phyloP scores from a whole-genome alignment of 2,797 vertebrate species.

The Ficedula albicollis region DNA sequence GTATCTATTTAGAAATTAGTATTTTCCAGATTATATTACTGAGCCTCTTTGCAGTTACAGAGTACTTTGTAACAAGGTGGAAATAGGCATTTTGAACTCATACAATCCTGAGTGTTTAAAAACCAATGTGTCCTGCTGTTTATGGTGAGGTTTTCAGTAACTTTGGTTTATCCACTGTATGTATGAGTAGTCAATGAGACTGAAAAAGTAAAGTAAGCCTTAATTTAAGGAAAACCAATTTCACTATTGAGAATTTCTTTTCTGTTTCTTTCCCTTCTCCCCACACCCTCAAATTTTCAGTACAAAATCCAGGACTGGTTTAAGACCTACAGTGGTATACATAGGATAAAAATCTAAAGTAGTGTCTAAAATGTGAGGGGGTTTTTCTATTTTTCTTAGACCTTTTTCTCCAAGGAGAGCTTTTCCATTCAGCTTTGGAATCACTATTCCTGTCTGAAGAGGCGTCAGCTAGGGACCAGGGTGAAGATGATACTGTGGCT shows the following conservation, averaged over 20 bases:
- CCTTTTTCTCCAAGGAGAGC: slow-evolving; percentile 87
- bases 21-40: neutral
- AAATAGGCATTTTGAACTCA: neutral
- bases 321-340: neutral
- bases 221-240: neutral
- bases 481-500: slow-evolving; percentile 36
- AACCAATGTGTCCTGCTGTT: neutral
- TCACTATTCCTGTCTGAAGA: slow-evolving; percentile 72
- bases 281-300: neutral
- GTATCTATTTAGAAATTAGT: neutral
- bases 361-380: neutral
- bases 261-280: neutral
- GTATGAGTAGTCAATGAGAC: neutral
- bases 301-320: neutral
- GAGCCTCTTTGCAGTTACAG: neutral
- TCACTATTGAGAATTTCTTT: neutral
- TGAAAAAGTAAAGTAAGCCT: neutral
- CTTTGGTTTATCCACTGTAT: neutral
- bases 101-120: neutral
- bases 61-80: neutral
- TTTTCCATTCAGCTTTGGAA: slow-evolving; percentile 88
- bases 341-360: neutral
- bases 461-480: neutral
- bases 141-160: neutral
- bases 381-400: slow-evolving; percentile 65